Evolutionary conservation across 2,797 vertebrate genomes (phyloP).

Genomic region (Chelidonichthys spinosus): DNA sequence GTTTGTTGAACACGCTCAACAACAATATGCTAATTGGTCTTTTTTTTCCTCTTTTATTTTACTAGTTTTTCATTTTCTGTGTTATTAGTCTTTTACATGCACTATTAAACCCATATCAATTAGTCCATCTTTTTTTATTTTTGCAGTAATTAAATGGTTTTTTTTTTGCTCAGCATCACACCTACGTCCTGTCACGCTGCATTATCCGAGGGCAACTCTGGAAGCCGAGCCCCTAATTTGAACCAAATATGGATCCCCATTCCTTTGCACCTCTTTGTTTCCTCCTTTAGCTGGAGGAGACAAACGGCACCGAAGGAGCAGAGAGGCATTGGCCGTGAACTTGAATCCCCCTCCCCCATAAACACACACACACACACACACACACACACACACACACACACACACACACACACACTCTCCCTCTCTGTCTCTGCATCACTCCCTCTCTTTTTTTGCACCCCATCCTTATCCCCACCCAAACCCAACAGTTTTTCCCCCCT

Average conservation of each 20-base stretch:
- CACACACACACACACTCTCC: background rate
- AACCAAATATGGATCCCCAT: conserved; percentile 32
- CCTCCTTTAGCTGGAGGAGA: conserved; percentile 54
- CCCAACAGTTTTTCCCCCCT: conserved; percentile 60
- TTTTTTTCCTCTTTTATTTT: background rate
- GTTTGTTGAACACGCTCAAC: conserved; percentile 11
- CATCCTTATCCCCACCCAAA: conserved; percentile 71
- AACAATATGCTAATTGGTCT: background rate
- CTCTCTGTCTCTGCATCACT: conserved; percentile 48
- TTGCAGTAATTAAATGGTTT: background rate
- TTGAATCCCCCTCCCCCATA: conserved; percentile 37
- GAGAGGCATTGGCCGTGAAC: conserved; percentile 74
- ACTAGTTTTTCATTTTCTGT: background rate
- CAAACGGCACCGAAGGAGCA: conserved; percentile 45
- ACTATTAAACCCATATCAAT: background rate
- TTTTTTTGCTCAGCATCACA: background rate
- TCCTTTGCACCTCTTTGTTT: conserved; percentile 72
- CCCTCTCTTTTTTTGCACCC: conserved; percentile 64
- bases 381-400: background rate
- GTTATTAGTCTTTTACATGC: background rate
- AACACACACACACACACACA: conserved; percentile 1
- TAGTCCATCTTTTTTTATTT: conserved; percentile 1
- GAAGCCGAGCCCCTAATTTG: background rate
- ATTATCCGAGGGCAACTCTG: conserved; percentile 18
- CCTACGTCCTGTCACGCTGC: background rate